These are phyloP conservation scores for Alcis repandata DNA, from an alignment of 2,888 invertebrate species.

Conservation along the genomic window DNA sequence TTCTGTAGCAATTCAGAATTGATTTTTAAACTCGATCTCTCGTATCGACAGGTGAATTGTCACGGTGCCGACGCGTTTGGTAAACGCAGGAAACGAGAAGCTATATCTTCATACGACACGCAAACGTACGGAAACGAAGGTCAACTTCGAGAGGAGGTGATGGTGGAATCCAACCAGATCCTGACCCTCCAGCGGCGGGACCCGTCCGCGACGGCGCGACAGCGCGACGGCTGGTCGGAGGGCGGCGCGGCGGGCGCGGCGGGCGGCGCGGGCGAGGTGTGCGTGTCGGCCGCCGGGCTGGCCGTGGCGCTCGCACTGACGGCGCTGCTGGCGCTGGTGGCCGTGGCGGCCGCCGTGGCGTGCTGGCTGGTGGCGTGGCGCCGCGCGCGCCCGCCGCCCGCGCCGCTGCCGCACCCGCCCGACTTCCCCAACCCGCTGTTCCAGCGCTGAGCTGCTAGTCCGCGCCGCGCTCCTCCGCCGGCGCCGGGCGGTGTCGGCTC, in stretches of 20 bases:
- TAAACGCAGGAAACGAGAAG: slow-evolving; percentile 90
- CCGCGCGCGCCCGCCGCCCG: slow-evolving; percentile 94
- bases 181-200: slow-evolving; percentile 95
- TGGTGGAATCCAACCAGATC: slow-evolving; percentile 96
- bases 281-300: slow-evolving; percentile 97
- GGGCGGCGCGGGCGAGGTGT: slow-evolving; percentile 91
- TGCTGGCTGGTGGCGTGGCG: slow-evolving; percentile 98
- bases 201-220: slow-evolving; percentile 91
- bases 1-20: neutral
- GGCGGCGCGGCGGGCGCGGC: slow-evolving; percentile 85
- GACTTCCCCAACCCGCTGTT: slow-evolving; percentile 98
- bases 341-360: slow-evolving; percentile 97
- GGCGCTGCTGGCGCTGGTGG: slow-evolving; percentile 95
- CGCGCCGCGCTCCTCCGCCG: slow-evolving; percentile 83
- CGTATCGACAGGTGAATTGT: slow-evolving; percentile 91
- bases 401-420: slow-evolving; percentile 97
- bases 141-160: slow-evolving; percentile 96
- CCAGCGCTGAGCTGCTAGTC: slow-evolving; percentile 83
- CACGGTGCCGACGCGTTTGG: slow-evolving; percentile 96
- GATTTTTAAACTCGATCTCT: neutral
- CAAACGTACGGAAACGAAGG: slow-evolving; percentile 88
- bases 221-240: slow-evolving; percentile 91
- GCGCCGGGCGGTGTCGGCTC: slow-evolving; percentile 84
- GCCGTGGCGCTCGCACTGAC: slow-evolving; percentile 97
- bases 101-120: slow-evolving; percentile 72